Evolutionary conservation across 2,888 invertebrate genomes (phyloP).

Genomic region (Sceliomorpha sp.): DNA sequence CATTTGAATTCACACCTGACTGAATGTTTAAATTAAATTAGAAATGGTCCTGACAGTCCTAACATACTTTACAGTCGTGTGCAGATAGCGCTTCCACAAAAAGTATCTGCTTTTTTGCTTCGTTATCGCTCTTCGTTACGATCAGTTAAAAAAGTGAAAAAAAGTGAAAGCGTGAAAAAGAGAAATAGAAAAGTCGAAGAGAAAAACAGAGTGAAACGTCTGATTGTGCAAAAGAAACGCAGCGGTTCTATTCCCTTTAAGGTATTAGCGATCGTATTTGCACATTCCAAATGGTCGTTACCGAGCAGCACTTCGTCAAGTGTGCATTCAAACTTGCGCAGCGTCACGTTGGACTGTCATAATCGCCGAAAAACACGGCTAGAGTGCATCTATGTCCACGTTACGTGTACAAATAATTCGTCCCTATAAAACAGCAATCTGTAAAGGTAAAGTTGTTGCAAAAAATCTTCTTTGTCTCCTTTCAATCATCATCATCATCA

Average conservation of each 20-base stretch:
- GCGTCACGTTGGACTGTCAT: conserved; percentile 13
- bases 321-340: conserved; percentile 50
- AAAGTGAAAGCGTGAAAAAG: conserved; percentile 44
- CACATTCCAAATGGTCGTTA: conserved; percentile 9
- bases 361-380: not conserved
- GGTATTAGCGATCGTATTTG: conserved; percentile 28
- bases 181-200: conserved; percentile 43
- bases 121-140: conserved; percentile 6
- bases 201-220: conserved; percentile 36
- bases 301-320: conserved; percentile 51
- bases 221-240: conserved; percentile 36
- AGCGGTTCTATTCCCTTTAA: conserved; percentile 10
- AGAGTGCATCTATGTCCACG: too few species aligned
- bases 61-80: conserved; percentile 45
- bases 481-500: too few species aligned
- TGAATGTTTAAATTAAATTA: conserved; percentile 64
- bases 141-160: conserved; percentile 11
- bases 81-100: conserved; percentile 7
- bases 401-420: too few species aligned
- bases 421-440: too few species aligned
- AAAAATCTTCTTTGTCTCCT: too few species aligned
- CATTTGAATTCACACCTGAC: conserved; percentile 59
- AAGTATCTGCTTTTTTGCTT: not conserved
- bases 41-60: conserved; percentile 77
- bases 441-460: too few species aligned